These are phyloP conservation scores for Aphidius ervi DNA, from an alignment of 1,140 invertebrate species.

Conservation along the genomic window DNA sequence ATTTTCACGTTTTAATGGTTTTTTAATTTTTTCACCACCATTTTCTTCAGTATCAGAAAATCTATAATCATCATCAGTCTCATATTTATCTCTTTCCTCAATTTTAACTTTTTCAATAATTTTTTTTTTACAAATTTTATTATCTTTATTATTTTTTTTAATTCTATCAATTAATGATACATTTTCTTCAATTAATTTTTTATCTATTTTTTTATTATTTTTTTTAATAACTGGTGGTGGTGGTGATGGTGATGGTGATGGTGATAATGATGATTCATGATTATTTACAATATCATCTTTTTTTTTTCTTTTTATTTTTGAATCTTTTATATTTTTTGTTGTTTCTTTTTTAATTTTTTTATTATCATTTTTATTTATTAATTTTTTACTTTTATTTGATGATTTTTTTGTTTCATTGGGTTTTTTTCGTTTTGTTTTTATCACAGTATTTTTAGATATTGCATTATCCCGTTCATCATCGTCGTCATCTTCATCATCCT, in stretches of 20 bases:
- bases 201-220: slow-evolving; percentile 46
- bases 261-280: slow-evolving; percentile 26
- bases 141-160: slow-evolving; percentile 53
- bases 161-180: slow-evolving; percentile 47
- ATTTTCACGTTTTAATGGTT: slow-evolving; percentile 41
- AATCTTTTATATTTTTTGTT: slow-evolving; percentile 27
- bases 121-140: slow-evolving; percentile 36
- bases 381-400: slow-evolving; percentile 50
- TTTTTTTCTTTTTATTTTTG: slow-evolving; percentile 39
- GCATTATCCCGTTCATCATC: slow-evolving; percentile 34
- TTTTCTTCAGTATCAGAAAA: slow-evolving; percentile 37
- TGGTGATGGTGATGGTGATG: too few relatives aligned
- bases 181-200: slow-evolving; percentile 47
- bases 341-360: slow-evolving; percentile 37
- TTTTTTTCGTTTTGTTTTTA: slow-evolving; percentile 44
- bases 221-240: slow-evolving; percentile 34
- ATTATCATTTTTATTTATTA: slow-evolving; percentile 37
- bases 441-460: slow-evolving; percentile 45
- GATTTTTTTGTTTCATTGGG: slow-evolving; percentile 41
- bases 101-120: slow-evolving; percentile 29
- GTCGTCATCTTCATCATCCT: slow-evolving; percentile 19
- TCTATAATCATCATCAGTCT: slow-evolving; percentile 33
- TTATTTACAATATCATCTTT: slow-evolving; percentile 48
- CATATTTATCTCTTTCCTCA: slow-evolving; percentile 44
- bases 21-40: slow-evolving; percentile 37